Evolutionary conservation across 2,888 invertebrate species (phyloP), one percentile per base, ranked within the genome.

Genomic region (Dicranocentrus wangi): DNA sequence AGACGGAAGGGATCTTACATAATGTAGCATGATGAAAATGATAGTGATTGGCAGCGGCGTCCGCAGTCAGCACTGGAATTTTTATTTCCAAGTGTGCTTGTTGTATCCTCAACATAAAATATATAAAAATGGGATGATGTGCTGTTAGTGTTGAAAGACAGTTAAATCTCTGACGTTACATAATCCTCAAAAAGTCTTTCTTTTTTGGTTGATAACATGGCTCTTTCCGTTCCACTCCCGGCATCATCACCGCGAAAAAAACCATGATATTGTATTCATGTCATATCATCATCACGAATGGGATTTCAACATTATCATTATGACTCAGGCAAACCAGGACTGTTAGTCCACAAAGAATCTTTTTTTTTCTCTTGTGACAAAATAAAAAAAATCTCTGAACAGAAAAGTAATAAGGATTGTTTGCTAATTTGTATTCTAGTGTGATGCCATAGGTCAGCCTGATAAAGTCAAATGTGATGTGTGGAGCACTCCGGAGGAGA

Each of bases 391-490:
- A 39, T 39, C 13, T 13, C 13, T 13, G 17, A 17, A 19, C 15
- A 19, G 51, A 19, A 19, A 51, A 51, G 8, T 51, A 51, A n/a
- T 19, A 8, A 51, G 51, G 8, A 51, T 19, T 51, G 51, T 51
- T 51, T 19, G 51, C 51, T 51, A 51, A 8, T 51, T 51, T n/a
- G 51, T 51, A 51, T 51, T 51, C 51, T 19, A 51, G 51, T 19
- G 51, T 51, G 19, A 51, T 19, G 51, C 51, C n/a, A n/a, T 51
- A n/a, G 51, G 51, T 51, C 51, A 51, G 19, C 51, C 51, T 51
- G 51, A 51, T 51, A 51, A 19, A 51, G 51, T 51, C 17, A 51
- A 19, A n/a, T 19, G 51, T 19, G n/a, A 51, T 19, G 8, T 51
- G n/a, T n/a, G 8, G 51, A 17, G 15, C 15, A 43, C 43, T 43